phyloP scores from a whole-genome alignment of 2,797 vertebrate genomes.

The Sarcophilus harrisii region DNA sequence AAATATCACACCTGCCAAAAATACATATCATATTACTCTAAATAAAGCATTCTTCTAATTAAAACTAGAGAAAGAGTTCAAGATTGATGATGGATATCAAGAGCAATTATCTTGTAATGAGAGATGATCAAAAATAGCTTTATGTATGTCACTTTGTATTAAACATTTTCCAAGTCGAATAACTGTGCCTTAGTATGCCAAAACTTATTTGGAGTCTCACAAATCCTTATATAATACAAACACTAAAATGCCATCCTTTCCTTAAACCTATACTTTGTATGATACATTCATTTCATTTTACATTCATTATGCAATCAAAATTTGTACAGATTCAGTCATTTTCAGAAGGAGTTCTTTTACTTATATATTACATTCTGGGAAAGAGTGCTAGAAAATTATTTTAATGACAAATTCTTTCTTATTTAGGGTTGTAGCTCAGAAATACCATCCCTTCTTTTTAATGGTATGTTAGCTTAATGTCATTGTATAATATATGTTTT shows the following conservation, averaged over 20 bases:
- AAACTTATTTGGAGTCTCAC: constrained; percentile 33
- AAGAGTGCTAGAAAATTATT: constrained; percentile 58
- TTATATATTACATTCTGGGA: constrained; percentile 30
- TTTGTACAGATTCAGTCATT: not conserved
- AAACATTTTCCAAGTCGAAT: not conserved
- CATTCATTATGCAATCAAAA: not conserved
- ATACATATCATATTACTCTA: constrained; percentile 51
- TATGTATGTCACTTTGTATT: not conserved
- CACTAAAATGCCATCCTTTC: not conserved
- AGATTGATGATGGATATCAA: not conserved
- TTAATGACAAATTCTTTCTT: constrained; percentile 30
- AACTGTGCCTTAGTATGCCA: constrained; percentile 1
- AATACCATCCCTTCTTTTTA: not conserved
- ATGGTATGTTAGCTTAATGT: constrained; percentile 43
- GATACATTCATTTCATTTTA: not conserved
- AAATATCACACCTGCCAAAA: constrained; percentile 63
- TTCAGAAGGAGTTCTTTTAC: not conserved
- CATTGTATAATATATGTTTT: constrained; percentile 37
- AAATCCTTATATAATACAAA: constrained; percentile 17
- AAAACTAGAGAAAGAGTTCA: constrained; percentile 9
- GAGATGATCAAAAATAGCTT: constrained; percentile 30
- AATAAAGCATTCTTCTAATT: not conserved
- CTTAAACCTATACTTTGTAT: not conserved
- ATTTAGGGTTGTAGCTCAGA: constrained; percentile 8
- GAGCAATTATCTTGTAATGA: not conserved